Evolutionary conservation across 2,113 vertebrate species (phyloP).

Genomic region (Cheirogaleus medius): DNA sequence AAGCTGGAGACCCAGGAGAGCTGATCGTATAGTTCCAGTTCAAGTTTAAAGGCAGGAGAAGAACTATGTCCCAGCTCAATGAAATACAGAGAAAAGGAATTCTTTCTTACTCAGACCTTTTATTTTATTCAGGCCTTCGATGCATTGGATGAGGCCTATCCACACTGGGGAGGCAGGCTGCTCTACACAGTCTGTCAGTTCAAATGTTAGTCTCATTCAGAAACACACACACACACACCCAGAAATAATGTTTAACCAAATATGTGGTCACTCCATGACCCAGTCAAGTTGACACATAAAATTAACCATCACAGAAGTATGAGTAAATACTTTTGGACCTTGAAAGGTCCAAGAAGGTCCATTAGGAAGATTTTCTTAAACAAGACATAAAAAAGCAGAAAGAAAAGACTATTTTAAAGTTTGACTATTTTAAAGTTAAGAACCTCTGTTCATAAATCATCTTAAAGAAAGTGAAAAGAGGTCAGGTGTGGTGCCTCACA

Average conservation of each 20-base stretch:
- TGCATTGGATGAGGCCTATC: neutral
- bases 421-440: slow-evolving; percentile 19
- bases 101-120: neutral
- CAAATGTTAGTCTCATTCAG: neutral
- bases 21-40: neutral
- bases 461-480: neutral
- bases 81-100: neutral
- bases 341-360: too few relatives aligned
- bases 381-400: neutral
- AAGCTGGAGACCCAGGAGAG: neutral
- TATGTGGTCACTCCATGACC: neutral
- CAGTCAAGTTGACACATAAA: neutral
- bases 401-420: neutral
- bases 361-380: slow-evolving; percentile 28
- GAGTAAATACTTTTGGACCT: neutral
- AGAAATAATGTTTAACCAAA: neutral
- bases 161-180: neutral
- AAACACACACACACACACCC: neutral
- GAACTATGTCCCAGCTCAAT: neutral
- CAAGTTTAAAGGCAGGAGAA: neutral
- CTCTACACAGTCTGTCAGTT: neutral
- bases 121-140: neutral
- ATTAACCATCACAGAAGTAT: slow-evolving; percentile 8
- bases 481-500: too few relatives aligned
- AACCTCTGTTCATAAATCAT: slow-evolving; percentile 13